phyloP scores from a whole-genome alignment of 2,888 invertebrate genomes.

The Diplazon laetatorius region DNA sequence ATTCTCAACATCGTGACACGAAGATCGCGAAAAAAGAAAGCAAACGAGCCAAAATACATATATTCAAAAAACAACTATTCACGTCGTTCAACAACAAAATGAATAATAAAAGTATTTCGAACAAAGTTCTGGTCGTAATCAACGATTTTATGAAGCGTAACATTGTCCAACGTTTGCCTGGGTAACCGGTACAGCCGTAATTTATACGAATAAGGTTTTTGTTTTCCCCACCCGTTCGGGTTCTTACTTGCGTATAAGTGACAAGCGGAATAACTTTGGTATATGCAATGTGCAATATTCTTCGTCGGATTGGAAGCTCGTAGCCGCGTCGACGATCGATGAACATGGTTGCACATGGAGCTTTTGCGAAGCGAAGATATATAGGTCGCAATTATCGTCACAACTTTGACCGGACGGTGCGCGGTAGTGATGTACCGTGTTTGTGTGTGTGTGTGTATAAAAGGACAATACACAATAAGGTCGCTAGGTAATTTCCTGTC shows the following conservation, averaged over 20 bases:
- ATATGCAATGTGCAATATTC: background rate
- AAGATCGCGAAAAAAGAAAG: no score
- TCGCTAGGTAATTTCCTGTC: constrained; percentile 80
- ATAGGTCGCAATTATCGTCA: constrained; percentile 61
- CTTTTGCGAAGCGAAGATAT: constrained; percentile 52
- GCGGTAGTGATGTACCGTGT: background rate
- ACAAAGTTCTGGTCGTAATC: constrained; percentile 12
- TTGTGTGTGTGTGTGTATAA: constrained; percentile 22
- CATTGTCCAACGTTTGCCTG: background rate
- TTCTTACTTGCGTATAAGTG: background rate
- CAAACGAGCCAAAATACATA: no score
- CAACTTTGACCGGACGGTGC: constrained; percentile 26
- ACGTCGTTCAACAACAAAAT: background rate
- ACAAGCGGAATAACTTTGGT: background rate
- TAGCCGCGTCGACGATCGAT: constrained; percentile 29
- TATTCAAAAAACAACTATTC: background rate
- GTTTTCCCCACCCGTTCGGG: background rate
- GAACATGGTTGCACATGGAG: constrained; percentile 40
- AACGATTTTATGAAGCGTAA: background rate
- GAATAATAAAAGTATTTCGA: background rate
- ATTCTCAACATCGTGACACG: no score
- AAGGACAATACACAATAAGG: constrained; percentile 77
- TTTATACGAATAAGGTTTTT: background rate
- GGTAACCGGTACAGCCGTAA: background rate
- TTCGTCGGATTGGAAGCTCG: background rate